A percentile compares a stretch with the other conserved stretches of the same genome.
These are phyloP conservation scores for Zygaena filipendulae DNA, from an alignment of 2,888 invertebrate genomes.

Conservation along the genomic window DNA sequence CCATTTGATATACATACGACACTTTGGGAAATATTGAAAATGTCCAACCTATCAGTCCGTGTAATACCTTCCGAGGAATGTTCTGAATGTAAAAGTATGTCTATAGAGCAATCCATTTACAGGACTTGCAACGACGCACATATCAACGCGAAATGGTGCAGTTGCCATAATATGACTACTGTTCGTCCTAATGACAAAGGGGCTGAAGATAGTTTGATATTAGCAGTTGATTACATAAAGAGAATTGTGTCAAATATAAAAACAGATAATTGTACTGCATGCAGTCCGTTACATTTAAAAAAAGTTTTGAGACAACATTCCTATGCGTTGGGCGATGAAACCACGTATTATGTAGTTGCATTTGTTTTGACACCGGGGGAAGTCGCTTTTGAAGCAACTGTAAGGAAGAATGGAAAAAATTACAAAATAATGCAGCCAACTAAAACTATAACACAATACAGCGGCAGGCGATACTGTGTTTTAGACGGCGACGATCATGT, in stretches of 20 bases:
- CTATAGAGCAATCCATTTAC: conserved; percentile 62
- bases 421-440: conserved; percentile 62
- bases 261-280: conserved; percentile 39
- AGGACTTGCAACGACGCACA: conserved; percentile 75
- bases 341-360: conserved; percentile 66
- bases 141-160: conserved; percentile 79
- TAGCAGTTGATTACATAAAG: conserved; percentile 35
- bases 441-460: conserved; percentile 41
- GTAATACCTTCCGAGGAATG: conserved; percentile 61
- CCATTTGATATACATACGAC: conserved; percentile 81
- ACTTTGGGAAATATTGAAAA: conserved; percentile 66
- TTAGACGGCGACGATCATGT: conserved; percentile 23
- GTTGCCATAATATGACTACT: conserved; percentile 68
- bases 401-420: conserved; percentile 42
- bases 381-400: conserved; percentile 74
- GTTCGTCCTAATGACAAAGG: conserved; percentile 34
- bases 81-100: conserved; percentile 71
- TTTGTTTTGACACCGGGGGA: conserved; percentile 72
- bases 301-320: conserved; percentile 49
- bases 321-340: conserved; percentile 34
- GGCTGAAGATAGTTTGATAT: conserved; percentile 47
- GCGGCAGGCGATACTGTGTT: conserved; percentile 30
- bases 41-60: conserved; percentile 40
- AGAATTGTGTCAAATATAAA: conserved; percentile 22
- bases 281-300: conserved; percentile 58